Evolutionary conservation across 2,888 invertebrate species (phyloP).

Genomic region (Melinaea menophilus): DNA sequence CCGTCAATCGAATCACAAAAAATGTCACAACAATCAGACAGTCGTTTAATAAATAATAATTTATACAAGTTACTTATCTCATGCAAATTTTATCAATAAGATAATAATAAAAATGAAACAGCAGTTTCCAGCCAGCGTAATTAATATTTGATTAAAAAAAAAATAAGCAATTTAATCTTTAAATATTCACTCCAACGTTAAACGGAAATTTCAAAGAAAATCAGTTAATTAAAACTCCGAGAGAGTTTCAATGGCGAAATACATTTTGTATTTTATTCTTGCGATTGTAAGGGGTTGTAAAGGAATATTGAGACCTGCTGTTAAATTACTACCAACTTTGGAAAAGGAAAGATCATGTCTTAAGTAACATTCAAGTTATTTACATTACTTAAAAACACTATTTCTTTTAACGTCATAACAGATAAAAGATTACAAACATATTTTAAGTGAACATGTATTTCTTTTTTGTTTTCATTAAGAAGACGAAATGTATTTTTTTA

Average conservation of each 20-base stretch:
- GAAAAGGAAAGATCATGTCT: background rate
- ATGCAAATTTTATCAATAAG: too few species aligned
- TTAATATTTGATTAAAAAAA: background rate
- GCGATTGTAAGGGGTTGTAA: background rate
- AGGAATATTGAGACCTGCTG: background rate
- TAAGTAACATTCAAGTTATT: background rate
- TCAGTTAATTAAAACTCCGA: conserved; percentile 6
- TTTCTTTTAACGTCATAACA: background rate
- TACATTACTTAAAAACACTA: background rate
- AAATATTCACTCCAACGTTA: conserved; percentile 1
- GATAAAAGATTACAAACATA: too few species aligned
- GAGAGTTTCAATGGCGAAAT: conserved; percentile 4
- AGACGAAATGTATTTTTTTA: too few species aligned
- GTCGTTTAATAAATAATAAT: too few species aligned
- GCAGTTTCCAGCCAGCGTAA: background rate
- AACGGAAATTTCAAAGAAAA: conserved; percentile 5
- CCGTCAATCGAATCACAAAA: too few species aligned
- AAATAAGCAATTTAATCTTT: conserved; percentile 1
- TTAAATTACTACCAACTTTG: background rate
- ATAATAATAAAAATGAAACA: background rate
- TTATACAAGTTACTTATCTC: too few species aligned
- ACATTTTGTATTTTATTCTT: conserved; percentile 6
- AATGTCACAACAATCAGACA: too few species aligned
- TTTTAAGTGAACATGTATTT: too few species aligned
- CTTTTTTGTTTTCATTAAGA: too few species aligned